phyloP scores from a whole-genome alignment of 2,888 invertebrate genomes.

The Pandemis corylana region DNA sequence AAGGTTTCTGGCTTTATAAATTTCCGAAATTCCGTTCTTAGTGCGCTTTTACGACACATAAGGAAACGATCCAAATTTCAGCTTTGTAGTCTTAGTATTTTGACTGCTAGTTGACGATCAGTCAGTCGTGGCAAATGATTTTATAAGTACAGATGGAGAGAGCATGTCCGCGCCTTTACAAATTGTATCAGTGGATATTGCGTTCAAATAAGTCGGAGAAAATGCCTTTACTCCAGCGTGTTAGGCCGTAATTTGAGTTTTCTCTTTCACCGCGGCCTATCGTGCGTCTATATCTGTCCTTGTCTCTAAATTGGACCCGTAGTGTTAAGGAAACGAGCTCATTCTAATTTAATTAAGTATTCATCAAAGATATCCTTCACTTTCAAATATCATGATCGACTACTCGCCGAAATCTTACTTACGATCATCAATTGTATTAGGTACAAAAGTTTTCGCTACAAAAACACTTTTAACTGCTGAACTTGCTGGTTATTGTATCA shows the following conservation, averaged over 20 bases:
- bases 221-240: conserved; percentile 33
- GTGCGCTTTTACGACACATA: too few species aligned
- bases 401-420: background rate
- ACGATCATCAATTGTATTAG: background rate
- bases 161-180: conserved; percentile 18
- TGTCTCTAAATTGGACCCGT: background rate
- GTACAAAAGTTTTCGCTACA: too few species aligned
- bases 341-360: background rate
- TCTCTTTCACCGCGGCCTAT: conserved; percentile 33
- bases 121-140: background rate
- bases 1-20: too few species aligned
- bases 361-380: too few species aligned
- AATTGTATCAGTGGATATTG: conserved; percentile 29
- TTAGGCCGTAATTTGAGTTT: conserved; percentile 30
- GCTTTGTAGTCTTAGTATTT: too few species aligned
- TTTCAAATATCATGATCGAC: too few species aligned
- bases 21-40: too few species aligned
- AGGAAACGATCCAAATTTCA: too few species aligned
- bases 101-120: too few species aligned
- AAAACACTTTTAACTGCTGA: too few species aligned
- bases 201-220: conserved; percentile 39
- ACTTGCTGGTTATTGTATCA: too few species aligned
- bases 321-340: background rate
- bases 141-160: background rate
- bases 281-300: conserved; percentile 1